These are phyloP conservation scores for Drosophila paucipuncta DNA, from an alignment of 2,888 invertebrate species.

Conservation along the genomic window DNA sequence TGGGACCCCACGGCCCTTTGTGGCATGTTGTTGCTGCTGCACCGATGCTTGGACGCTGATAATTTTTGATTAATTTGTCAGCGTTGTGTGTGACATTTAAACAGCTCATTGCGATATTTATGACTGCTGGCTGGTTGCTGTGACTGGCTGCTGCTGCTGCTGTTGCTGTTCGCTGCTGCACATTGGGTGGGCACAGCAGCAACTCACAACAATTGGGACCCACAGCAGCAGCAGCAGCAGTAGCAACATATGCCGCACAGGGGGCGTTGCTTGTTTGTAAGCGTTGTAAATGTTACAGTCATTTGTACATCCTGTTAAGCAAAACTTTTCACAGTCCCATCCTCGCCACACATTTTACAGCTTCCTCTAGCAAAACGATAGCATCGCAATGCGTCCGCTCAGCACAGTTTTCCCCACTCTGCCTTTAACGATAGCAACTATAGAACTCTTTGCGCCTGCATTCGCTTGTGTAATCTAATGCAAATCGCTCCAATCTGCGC, in stretches of 20 bases:
- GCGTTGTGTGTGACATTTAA: constrained; percentile 81
- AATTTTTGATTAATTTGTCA: constrained; percentile 82
- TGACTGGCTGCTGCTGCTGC: constrained; percentile 33
- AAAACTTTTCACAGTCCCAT: constrained; percentile 71
- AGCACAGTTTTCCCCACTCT: constrained; percentile 4
- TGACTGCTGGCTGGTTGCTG: constrained; percentile 63
- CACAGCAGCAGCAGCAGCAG: constrained; percentile 38
- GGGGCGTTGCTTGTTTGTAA: constrained; percentile 68
- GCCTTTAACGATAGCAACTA: neutral
- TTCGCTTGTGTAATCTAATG: constrained; percentile 66
- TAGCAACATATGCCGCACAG: constrained; percentile 31
- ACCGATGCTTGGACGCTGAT: constrained; percentile 72
- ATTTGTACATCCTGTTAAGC: constrained; percentile 77
- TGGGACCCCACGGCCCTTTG: constrained; percentile 44
- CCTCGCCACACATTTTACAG: constrained; percentile 55
- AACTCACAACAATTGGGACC: constrained; percentile 20
- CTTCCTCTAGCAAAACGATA: constrained; percentile 63
- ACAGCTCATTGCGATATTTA: constrained; percentile 82
- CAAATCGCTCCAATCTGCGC: constrained; percentile 78
- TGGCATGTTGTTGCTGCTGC: constrained; percentile 53
- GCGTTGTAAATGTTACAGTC: constrained; percentile 67
- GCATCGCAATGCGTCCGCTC: constrained; percentile 51
- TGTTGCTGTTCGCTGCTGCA: constrained; percentile 40
- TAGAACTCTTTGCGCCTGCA: constrained; percentile 28
- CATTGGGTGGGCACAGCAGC: constrained; percentile 72